These are phyloP conservation scores for Semotilus atromaculatus DNA, from an alignment of 2,797 vertebrate species.

Conservation along the genomic window DNA sequence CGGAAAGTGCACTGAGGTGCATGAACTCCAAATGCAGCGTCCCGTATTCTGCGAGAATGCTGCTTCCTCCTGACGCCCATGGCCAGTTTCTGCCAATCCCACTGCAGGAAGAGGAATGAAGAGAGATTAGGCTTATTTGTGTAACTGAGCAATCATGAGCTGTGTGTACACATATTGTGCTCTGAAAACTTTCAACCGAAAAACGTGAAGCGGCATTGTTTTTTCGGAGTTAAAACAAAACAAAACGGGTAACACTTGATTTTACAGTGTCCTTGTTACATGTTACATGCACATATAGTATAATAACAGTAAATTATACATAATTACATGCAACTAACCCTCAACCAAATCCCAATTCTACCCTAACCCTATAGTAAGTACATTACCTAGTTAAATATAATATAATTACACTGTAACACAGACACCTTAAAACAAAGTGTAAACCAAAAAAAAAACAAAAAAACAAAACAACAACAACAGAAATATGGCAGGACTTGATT, in stretches of 20 bases:
- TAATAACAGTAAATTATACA: too few species aligned
- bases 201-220: not conserved
- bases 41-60: slow-evolving; percentile 97
- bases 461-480: too few species aligned
- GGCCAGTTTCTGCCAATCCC: slow-evolving; percentile 98
- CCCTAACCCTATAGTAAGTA: too few species aligned
- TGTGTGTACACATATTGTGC: not conserved
- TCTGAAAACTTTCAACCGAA: not conserved
- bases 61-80: slow-evolving; percentile 98
- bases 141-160: not conserved
- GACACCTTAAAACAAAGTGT: too few species aligned
- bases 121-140: not conserved
- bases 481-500: not conserved
- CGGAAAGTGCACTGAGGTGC: slow-evolving; percentile 92
- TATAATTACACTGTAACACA: too few species aligned
- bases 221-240: not conserved
- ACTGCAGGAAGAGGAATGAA: slow-evolving; percentile 68
- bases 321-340: too few species aligned
- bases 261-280: too few species aligned
- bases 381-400: too few species aligned
- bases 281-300: too few species aligned
- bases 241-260: too few species aligned
- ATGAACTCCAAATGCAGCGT: slow-evolving; percentile 97
- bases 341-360: too few species aligned
- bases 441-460: too few species aligned